These are phyloP conservation scores for Danio albolineatus DNA, from an alignment of 2,797 vertebrate species.

Conservation along the genomic window DNA sequence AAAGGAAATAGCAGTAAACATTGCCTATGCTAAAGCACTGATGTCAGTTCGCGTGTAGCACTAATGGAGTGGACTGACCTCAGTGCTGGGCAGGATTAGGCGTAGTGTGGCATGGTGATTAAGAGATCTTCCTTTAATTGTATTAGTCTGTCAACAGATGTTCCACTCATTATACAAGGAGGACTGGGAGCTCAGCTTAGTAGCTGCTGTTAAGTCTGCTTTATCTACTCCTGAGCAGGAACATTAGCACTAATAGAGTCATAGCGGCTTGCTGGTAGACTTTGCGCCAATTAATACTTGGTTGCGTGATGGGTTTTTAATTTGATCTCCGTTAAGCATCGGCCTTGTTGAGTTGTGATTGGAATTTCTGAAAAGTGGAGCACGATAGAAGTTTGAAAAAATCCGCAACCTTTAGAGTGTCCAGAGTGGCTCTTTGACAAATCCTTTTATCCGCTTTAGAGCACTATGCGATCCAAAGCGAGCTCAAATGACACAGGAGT, in stretches of 20 bases:
- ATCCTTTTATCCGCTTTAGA: conserved; percentile 29
- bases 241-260: conserved; percentile 42
- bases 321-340: background rate
- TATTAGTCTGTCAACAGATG: conserved; percentile 62
- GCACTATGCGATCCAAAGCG: conserved; percentile 18
- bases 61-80: conserved; percentile 50
- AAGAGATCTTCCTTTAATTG: conserved; percentile 62
- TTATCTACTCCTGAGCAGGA: conserved; percentile 43
- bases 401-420: background rate
- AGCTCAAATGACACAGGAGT: conserved; percentile 29
- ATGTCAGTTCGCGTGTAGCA: background rate
- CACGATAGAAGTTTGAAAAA: background rate
- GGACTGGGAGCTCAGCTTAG: conserved; percentile 48
- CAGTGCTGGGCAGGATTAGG: conserved; percentile 48
- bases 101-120: conserved; percentile 50
- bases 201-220: conserved; percentile 40
- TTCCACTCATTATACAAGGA: conserved; percentile 60
- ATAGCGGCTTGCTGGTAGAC: conserved; percentile 16
- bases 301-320: background rate
- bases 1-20: background rate
- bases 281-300: conserved; percentile 2
- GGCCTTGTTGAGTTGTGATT: background rate
- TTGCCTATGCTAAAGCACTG: conserved; percentile 17
- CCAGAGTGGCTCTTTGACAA: conserved; percentile 19
- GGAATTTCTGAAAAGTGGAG: background rate